Percentiles rank a stretch among this genome's conserved stretches.
Conservation (phyloP, 2,113 vertebrate species). For the Oryzias javanicus region DNA sequence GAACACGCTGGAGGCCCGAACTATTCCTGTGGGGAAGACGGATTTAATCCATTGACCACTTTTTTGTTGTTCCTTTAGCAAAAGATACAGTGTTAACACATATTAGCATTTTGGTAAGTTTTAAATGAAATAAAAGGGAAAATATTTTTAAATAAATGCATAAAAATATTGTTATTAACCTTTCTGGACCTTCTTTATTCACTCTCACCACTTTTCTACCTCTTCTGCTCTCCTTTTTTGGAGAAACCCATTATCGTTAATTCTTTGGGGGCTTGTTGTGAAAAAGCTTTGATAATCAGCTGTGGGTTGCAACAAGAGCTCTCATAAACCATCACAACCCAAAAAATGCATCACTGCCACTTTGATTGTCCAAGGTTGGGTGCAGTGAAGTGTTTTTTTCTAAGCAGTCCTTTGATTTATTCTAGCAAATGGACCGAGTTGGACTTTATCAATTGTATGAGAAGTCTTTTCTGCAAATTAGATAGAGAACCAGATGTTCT, state of each 20-base stretch:
- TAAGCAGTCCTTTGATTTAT: conserved; percentile 18
- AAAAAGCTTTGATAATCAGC: conserved; percentile 53
- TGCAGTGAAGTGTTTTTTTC: conserved; percentile 23
- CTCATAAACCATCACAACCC: conserved; percentile 40
- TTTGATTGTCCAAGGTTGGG: conserved; percentile 39
- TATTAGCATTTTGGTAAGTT: background rate
- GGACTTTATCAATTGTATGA: conserved; percentile 27
- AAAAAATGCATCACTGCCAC: conserved; percentile 47
- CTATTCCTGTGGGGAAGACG: conserved; percentile 80
- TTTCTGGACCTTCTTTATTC: conserved; percentile 6
- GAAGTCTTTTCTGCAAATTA: background rate
- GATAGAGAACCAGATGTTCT: background rate
- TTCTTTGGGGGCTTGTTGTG: conserved; percentile 42
- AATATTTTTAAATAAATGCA: background rate
- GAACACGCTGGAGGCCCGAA: conserved; percentile 96
- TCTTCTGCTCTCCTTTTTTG: conserved; percentile 30
- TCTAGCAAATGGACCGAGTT: conserved; percentile 34
- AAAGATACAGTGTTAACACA: background rate
- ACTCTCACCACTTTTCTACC: conserved; percentile 12
- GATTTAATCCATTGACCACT: background rate
- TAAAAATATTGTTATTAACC: conserved; percentile 18
- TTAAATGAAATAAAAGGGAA: background rate
- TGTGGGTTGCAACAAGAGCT: conserved; percentile 47
- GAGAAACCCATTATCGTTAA: conserved; percentile 40
- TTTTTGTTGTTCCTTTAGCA: background rate